Base-by-base conservation (phyloP, 2,888 invertebrate genomes). In the Nasonia oneida region DNA sequence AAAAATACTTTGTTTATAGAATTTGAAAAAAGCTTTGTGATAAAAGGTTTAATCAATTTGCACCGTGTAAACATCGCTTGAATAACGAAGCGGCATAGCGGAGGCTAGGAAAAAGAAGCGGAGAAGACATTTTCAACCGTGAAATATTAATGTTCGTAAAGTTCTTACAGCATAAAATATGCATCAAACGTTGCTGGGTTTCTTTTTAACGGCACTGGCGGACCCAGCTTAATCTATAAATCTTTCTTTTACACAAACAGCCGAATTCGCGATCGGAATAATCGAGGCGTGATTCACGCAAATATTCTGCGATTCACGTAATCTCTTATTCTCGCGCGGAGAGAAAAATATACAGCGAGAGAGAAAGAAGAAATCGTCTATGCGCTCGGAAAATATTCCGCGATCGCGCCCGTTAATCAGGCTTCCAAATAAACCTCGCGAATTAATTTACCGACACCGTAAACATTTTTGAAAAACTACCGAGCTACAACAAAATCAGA, bases 231-330 rank as follows among this genome's bases (percentile, higher is more conserved):
- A 37, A 37, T 53, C 29, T 74, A 71, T 81, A 50, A 64, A 64
- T 70, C 10, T n/a, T 61, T 77, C 71, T 73, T 74, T 75, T 75
- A 18, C n/a, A 78, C 64, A 77, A 83, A 81, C 73, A 83, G 37
- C 37, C 39, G 39, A 42, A 81, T 70, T 67, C 37, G n/a, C 77
- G 73, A 82, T 82, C 50, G 57, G 82, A 78, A 87, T 85, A 81
- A 84, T 81, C 75, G 33, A 82, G 75, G 23, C 57, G 15, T 83
- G 75, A 87, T 82, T 84, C 86, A 82, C 70, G n/a, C n/a, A 64
- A 74, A 74, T 77, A 83, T 39, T 70, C 50, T 81, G 50, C 33
- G 39, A 79, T 83, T 83, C 75, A 53, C 82, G 85, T 86, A 83
- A 81, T 42, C 15, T 83, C 39, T 74, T 47, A 18, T 53, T 8